Evolutionary conservation across 2,888 invertebrate genomes (phyloP), one percentile per base, ranked within the genome.

Genomic region (Thyatira batis): DNA sequence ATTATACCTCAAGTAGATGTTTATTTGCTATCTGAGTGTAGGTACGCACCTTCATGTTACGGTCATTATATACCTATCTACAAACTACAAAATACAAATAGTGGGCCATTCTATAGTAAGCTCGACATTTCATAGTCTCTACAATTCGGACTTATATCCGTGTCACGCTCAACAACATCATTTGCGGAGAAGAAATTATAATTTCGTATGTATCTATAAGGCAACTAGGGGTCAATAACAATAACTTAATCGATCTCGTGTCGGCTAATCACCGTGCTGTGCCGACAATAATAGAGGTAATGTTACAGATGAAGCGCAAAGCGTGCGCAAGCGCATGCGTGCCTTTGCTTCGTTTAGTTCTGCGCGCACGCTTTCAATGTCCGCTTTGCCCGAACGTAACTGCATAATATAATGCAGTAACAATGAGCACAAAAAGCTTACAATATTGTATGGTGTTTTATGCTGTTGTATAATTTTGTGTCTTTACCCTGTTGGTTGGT

Each of bases 311-410:
- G 61, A 62, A 64, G 53, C 53, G 56, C 21, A 49, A 55, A 55
- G 61, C 57, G 27, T 48, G 69, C 60, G 61, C 63, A 28, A 20
- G 51, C 63, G 50, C 62, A 50, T 61, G 65, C 67, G 59, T 68
- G 64, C 52, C 59, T 30, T 75, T 48, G 58, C 45, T 39, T 39
- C 17, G 39, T 39, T 39, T 17, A 39, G 39, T 39, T 51, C 50
- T 56, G 57, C 54, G 57, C 53, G 65, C 63, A 62, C 68, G 71
- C 69, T 74, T 73, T 67, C 66, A 67, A 57, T 65, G 61, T 68
- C 65, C 55, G 61, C 52, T 44, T 52, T 63, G 58, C 30, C 57
- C 63, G 62, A 46, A 65, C 65, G 66, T 65, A 69, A 55, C 61
- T 55, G 52, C 50, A 58, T 60, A 57, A 17, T 17, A 57, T 62